Percentiles rank a stretch among this genome's conserved stretches.
These are phyloP conservation scores for Noctuana brunneofusca DNA, from an alignment of 2,888 invertebrate species.

Conservation along the genomic window DNA sequence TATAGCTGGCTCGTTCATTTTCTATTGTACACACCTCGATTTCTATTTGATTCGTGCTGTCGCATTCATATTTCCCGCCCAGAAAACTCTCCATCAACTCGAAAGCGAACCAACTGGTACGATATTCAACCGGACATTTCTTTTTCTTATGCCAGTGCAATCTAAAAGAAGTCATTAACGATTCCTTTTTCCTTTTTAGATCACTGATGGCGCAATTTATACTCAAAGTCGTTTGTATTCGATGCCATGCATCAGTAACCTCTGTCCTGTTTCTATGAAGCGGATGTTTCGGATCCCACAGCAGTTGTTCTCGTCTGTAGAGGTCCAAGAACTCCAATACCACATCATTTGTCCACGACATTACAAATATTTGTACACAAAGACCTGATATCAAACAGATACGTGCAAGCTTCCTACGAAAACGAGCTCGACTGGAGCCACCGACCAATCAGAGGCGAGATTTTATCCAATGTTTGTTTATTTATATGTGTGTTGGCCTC, in stretches of 20 bases:
- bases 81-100: conserved; percentile 72
- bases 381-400: conserved; percentile 25
- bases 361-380: conserved; percentile 44
- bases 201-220: conserved; percentile 58
- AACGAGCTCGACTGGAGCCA: conserved; percentile 47
- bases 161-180: conserved; percentile 72
- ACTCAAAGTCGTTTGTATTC: conserved; percentile 62
- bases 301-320: conserved; percentile 62
- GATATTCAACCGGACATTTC: conserved; percentile 51
- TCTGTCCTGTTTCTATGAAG: conserved; percentile 63
- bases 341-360: conserved; percentile 68
- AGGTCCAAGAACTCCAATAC: conserved; percentile 69
- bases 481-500: conserved; percentile 58
- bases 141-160: conserved; percentile 63
- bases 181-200: conserved; percentile 75
- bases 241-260: conserved; percentile 67
- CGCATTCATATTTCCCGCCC: conserved; percentile 68
- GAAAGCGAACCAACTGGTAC: conserved; percentile 72
- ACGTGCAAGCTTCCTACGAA: conserved; percentile 44
- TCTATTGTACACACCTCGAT: conserved; percentile 52
- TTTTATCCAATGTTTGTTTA: conserved; percentile 62
- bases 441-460: conserved; percentile 52
- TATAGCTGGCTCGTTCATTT: too few relatives aligned
- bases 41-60: conserved; percentile 60
- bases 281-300: conserved; percentile 73